Percentiles rank a stretch among this genome's conserved stretches.
Evolutionary conservation across 37 sponge, comb jelly and placozoan genomes (phyloP).

Genomic region (Halichondria panicea): DNA sequence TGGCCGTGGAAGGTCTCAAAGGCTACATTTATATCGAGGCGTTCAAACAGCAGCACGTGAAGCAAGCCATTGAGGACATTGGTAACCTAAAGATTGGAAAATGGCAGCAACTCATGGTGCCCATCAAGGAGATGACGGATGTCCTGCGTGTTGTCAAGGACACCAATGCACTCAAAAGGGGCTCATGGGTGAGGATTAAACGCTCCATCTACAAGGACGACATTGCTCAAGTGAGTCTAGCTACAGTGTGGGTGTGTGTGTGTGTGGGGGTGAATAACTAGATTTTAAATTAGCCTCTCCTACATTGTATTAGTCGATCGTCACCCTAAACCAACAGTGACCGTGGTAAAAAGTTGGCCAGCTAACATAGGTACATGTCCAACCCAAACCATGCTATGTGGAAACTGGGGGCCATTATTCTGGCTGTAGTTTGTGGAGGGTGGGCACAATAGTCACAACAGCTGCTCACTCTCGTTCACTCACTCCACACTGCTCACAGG

Average conservation of each 20-base stretch:
- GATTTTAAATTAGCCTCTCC: not conserved
- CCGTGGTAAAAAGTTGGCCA: not conserved
- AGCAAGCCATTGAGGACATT: constrained; percentile 95
- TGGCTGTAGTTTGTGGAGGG: not conserved
- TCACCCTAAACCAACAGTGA: not conserved
- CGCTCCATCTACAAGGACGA: constrained; percentile 93
- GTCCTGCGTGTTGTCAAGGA: constrained; percentile 96
- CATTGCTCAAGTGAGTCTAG: constrained; percentile 80
- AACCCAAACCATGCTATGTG: not conserved
- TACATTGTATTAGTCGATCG: not conserved
- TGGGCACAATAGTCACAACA: not conserved
- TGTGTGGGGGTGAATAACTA: not conserved
- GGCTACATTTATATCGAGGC: constrained; percentile 97
- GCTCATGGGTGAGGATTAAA: constrained; percentile 95
- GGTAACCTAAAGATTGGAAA: constrained; percentile 87
- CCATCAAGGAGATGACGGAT: constrained; percentile 97
- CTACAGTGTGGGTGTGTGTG: not conserved
- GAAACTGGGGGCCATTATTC: not conserved
- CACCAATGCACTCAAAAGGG: constrained; percentile 60
- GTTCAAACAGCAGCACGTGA: constrained; percentile 97
- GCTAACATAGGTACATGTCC: not conserved
- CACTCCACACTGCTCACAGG: too few species aligned
- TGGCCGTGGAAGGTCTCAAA: constrained; percentile 91
- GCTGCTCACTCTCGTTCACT: not conserved
- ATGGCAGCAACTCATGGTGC: constrained; percentile 98